Percentiles rank a stretch among this genome's conserved stretches.
Evolutionary conservation across 2,797 vertebrate species (phyloP).

Genomic region (Helarctos malayanus): DNA sequence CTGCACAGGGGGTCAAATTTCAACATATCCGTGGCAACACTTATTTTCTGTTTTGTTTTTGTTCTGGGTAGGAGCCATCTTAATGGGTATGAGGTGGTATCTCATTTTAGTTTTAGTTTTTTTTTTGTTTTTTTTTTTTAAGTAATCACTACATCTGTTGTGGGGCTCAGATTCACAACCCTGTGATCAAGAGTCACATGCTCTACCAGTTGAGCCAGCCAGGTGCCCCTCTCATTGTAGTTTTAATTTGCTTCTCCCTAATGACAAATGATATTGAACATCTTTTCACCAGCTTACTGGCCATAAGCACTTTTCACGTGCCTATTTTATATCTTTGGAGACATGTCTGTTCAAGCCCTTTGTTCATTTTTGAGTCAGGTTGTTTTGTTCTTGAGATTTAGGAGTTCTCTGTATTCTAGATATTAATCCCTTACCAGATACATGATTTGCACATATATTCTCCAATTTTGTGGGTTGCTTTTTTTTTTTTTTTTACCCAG

Average conservation of each 20-base stretch:
- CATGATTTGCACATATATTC: neutral
- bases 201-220: neutral
- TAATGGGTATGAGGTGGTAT: neutral
- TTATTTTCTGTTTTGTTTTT: neutral
- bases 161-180: neutral
- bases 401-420: neutral
- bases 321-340: neutral
- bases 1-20: neutral
- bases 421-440: neutral
- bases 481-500: neutral
- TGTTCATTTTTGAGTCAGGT: neutral
- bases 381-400: neutral
- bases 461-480: neutral
- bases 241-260: constrained; percentile 31
- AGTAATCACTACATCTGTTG: neutral
- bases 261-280: neutral
- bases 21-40: neutral
- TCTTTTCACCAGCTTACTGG: neutral
- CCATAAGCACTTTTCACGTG: neutral
- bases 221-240: neutral
- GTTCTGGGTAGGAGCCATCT: neutral
- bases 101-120: neutral
- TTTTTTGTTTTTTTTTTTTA: too few species aligned
- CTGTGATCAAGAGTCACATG: neutral
- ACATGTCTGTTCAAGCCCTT: neutral